Evolutionary conservation across 2,113 vertebrate species (phyloP).

Genomic region (Cygnus buccinator): DNA sequence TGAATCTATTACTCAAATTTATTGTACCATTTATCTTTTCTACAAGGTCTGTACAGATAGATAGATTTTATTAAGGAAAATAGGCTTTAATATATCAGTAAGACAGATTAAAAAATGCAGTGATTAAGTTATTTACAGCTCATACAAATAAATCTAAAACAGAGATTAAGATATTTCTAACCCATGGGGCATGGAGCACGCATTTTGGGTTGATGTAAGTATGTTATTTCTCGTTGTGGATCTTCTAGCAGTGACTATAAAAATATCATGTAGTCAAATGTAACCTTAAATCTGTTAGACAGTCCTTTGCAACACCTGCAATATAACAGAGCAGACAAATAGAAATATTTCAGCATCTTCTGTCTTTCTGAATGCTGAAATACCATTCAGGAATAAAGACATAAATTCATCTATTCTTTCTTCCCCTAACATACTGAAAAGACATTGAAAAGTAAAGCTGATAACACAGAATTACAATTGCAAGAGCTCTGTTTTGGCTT

Average conservation of each 20-base stretch:
- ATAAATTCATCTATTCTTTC: neutral
- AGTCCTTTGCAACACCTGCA: neutral
- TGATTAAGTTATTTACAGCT: slow-evolving; percentile 21
- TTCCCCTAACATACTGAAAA: neutral
- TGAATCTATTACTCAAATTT: slow-evolving; percentile 5
- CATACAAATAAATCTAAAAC: neutral
- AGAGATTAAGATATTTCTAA: neutral
- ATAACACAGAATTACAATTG: neutral
- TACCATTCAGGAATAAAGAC: neutral
- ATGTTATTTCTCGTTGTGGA: neutral
- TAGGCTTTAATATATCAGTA: neutral
- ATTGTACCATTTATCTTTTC: slow-evolving; percentile 13
- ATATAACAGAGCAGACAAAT: neutral
- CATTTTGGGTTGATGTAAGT: neutral
- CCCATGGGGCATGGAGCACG: neutral
- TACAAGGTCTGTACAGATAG: neutral
- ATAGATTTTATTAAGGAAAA: slow-evolving; percentile 14
- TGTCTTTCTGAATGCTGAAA: neutral
- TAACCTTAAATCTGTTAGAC: neutral
- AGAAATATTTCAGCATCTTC: neutral
- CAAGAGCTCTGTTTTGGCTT: neutral
- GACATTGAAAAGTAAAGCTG: neutral
- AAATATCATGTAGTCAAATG: neutral
- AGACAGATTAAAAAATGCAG: neutral
- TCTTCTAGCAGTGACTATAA: neutral